Percentiles rank a stretch among this genome's conserved stretches.
Conservation (phyloP, 2,797 vertebrate species). For the Microctenopoma stevenorrisi region DNA sequence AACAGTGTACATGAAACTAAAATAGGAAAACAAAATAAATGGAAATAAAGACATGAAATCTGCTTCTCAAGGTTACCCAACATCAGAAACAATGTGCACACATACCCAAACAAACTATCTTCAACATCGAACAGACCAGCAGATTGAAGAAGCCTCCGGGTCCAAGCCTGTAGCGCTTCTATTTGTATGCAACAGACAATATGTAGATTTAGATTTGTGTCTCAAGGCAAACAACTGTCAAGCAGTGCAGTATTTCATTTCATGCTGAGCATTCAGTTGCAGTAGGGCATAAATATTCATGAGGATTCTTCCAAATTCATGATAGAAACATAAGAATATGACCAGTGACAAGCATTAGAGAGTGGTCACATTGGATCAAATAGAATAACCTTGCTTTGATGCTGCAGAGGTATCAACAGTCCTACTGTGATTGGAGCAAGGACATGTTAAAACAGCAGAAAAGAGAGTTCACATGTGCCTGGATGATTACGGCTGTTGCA, state of each 20-base stretch:
- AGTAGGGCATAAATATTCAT: conserved; percentile 79
- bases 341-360: conserved; percentile 76
- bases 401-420: conserved; percentile 63
- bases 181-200: conserved; percentile 75
- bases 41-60: background rate
- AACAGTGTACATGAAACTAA: conserved; percentile 13
- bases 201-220: conserved; percentile 78
- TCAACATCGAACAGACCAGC: conserved; percentile 43
- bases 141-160: conserved; percentile 53
- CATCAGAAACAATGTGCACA: conserved; percentile 16
- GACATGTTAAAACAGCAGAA: conserved; percentile 56
- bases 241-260: conserved; percentile 75
- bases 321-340: conserved; percentile 82
- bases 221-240: conserved; percentile 76
- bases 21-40: conserved; percentile 6
- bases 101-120: conserved; percentile 32
- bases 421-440: conserved; percentile 69
- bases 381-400: conserved; percentile 78
- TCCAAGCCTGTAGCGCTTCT: conserved; percentile 57
- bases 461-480: conserved; percentile 24
- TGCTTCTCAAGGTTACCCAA: background rate
- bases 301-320: conserved; percentile 67
- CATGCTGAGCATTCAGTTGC: conserved; percentile 73
- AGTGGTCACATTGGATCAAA: conserved; percentile 77
- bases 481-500: conserved; percentile 20